Percentiles rank a stretch among this genome's conserved stretches.
phyloP scores from a whole-genome alignment of 2,888 invertebrate genomes.

The Loripinus fragilis region DNA sequence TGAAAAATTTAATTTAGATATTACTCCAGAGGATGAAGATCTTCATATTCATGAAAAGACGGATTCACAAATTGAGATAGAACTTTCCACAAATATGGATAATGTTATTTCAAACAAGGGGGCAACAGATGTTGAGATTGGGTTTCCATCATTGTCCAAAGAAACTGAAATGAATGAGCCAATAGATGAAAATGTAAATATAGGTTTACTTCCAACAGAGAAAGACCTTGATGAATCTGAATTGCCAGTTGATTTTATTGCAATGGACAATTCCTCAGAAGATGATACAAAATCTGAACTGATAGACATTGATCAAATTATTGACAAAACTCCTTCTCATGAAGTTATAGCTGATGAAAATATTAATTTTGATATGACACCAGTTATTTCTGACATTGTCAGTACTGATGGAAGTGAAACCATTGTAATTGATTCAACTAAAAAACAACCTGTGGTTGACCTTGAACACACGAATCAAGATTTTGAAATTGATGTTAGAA shows the following conservation, averaged over 20 bases:
- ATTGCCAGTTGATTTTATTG: neutral
- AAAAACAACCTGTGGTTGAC: neutral
- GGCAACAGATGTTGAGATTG: neutral
- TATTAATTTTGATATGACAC: neutral
- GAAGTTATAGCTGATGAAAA: neutral
- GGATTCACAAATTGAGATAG: too few relatives aligned
- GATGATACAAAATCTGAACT: too few relatives aligned
- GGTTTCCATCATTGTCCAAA: neutral
- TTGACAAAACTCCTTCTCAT: neutral
- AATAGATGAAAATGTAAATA: slow-evolving; percentile 27
- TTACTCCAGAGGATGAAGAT: too few relatives aligned
- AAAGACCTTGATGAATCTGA: neutral
- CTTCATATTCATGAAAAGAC: too few relatives aligned
- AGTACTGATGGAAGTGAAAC: neutral
- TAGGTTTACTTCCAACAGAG: neutral
- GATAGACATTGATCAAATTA: neutral
- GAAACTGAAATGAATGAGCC: slow-evolving; percentile 47
- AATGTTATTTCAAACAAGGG: neutral
- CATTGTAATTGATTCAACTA: neutral
- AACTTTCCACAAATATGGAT: slow-evolving; percentile 33
- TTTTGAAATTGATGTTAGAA: neutral
- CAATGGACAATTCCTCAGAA: too few relatives aligned
- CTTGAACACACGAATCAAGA: slow-evolving; percentile 9
- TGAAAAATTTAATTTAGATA: neutral
- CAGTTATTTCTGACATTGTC: slow-evolving; percentile 17